Evolutionary conservation across 2,113 vertebrate genomes (phyloP).

Genomic region (Haemorhous mexicanus): DNA sequence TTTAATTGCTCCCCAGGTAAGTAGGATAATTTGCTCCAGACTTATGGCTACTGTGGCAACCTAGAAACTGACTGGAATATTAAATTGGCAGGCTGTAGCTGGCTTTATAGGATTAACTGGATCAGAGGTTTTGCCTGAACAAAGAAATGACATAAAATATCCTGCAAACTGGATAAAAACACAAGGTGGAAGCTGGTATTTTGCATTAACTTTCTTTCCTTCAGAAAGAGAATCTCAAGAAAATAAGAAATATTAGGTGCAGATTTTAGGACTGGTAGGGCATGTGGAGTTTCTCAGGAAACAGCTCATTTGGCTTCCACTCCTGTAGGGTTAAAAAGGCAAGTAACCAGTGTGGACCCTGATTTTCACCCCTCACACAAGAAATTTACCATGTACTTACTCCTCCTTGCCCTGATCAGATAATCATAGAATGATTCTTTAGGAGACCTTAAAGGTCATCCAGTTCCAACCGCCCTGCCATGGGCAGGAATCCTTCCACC

Average conservation of each 20-base stretch:
- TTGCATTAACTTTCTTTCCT: not conserved
- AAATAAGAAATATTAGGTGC: not conserved
- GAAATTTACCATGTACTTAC: not conserved
- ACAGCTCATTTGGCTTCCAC: not conserved
- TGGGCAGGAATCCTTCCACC: not conserved
- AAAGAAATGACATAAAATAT: not conserved
- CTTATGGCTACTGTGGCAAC: constrained; percentile 56
- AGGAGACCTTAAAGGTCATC: not conserved
- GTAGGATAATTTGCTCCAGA: constrained; percentile 65
- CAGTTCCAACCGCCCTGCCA: not conserved
- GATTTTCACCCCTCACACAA: not conserved
- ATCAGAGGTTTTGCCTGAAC: constrained; percentile 23
- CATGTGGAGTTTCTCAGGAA: not conserved
- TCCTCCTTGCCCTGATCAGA: not conserved
- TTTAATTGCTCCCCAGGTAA: constrained; percentile 70
- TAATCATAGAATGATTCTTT: not conserved
- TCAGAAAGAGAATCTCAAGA: not conserved
- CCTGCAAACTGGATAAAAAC: not conserved
- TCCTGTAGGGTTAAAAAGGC: not conserved
- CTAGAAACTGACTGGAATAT: constrained; percentile 61
- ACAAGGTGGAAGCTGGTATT: not conserved
- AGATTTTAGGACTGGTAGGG: not conserved
- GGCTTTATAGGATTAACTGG: constrained; percentile 15
- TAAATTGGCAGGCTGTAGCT: not conserved
- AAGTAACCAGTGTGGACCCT: not conserved